A percentile compares a stretch with the other conserved stretches of the same genome.
phyloP scores from a whole-genome alignment of 1,140 invertebrate genomes.

The Leptestheria dahalacensis region DNA sequence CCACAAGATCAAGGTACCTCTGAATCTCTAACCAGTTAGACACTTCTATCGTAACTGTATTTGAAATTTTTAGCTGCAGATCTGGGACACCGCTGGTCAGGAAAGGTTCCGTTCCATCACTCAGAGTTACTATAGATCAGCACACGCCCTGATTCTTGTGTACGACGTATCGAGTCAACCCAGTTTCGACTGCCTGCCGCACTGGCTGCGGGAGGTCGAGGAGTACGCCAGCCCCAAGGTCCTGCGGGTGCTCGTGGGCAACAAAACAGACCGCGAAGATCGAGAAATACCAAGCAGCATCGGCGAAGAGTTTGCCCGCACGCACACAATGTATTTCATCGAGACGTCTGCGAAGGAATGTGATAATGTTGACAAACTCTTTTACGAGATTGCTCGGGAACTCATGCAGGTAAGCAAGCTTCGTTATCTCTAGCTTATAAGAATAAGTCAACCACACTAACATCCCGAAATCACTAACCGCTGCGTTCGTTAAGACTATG shows the following conservation, averaged over 20 bases:
- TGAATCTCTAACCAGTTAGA: slow-evolving; percentile 9
- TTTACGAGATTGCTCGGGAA: slow-evolving; percentile 88
- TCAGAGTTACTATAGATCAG: slow-evolving; percentile 93
- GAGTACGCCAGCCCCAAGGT: slow-evolving; percentile 92
- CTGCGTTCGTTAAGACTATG: slow-evolving; percentile 12
- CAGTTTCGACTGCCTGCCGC: slow-evolving; percentile 88
- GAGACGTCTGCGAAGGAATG: slow-evolving; percentile 97
- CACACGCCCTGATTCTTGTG: slow-evolving; percentile 90
- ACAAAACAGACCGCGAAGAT: slow-evolving; percentile 91
- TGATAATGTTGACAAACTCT: slow-evolving; percentile 91
- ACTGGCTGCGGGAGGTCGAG: slow-evolving; percentile 91
- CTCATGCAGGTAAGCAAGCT: slow-evolving; percentile 54
- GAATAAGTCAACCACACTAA: no score
- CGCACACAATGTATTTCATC: slow-evolving; percentile 92
- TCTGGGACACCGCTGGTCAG: slow-evolving; percentile 96
- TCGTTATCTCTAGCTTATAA: no score
- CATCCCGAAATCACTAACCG: no score
- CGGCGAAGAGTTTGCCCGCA: slow-evolving; percentile 88
- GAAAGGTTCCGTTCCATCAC: slow-evolving; percentile 95
- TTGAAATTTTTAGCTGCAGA: slow-evolving; percentile 59
- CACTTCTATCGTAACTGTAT: slow-evolving; percentile 1
- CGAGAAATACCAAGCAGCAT: slow-evolving; percentile 85
- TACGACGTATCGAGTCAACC: slow-evolving; percentile 96
- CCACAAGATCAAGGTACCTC: slow-evolving; percentile 86
- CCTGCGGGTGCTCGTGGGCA: slow-evolving; percentile 79